These are phyloP conservation scores for Melipona quadrifasciata DNA, from an alignment of 1,140 invertebrate species.

Conservation along the genomic window DNA sequence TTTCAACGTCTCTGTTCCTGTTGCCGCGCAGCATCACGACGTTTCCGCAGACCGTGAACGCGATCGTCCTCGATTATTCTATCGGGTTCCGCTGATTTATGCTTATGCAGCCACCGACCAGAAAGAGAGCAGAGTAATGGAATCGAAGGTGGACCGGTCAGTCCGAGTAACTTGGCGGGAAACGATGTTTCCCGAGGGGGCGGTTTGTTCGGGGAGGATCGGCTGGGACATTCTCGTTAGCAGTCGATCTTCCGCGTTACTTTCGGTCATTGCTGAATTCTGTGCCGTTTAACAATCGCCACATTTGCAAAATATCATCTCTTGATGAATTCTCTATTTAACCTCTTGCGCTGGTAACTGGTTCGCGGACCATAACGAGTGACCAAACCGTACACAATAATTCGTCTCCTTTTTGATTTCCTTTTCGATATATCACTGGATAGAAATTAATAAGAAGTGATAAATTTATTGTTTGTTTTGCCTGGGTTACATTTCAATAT, in stretches of 20 bases:
- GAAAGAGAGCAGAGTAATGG: conserved; percentile 26
- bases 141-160: conserved; percentile 48
- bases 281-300: neutral
- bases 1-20: no score
- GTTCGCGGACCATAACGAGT: no score
- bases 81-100: conserved; percentile 41
- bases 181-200: conserved; percentile 27
- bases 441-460: no score
- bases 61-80: conserved; percentile 35
- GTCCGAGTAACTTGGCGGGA: conserved; percentile 19
- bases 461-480: no score
- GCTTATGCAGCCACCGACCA: neutral
- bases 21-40: no score
- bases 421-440: no score
- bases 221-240: conserved; percentile 34
- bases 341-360: no score
- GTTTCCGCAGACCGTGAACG: neutral
- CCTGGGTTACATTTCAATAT: no score
- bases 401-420: no score
- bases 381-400: no score
- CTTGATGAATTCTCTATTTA: neutral
- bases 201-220: neutral
- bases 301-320: neutral
- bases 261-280: neutral
- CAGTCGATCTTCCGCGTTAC: conserved; percentile 26